Conservation (phyloP, 2,113 vertebrate species). For the Willisornis vidua region DNA sequence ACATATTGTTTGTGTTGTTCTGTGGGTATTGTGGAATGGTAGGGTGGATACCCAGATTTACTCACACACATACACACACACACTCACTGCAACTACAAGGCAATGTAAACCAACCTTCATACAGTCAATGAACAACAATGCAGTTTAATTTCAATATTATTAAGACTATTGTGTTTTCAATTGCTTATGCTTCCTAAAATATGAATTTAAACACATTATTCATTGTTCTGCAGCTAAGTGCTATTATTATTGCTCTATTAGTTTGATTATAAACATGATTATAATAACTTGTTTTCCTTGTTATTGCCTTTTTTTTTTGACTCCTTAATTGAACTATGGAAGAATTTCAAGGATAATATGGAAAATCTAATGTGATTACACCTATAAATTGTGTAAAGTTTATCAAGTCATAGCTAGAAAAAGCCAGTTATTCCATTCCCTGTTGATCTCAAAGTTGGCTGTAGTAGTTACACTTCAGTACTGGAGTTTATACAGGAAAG, state of each 20-base stretch:
- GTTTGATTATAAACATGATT: not conserved
- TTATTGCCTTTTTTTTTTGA: not conserved
- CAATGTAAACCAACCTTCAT: not conserved
- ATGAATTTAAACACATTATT: not conserved
- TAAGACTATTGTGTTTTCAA: not conserved
- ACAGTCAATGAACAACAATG: not conserved
- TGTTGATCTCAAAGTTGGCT: not conserved
- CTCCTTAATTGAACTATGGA: not conserved
- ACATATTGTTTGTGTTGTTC: not conserved
- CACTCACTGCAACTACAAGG: too few relatives aligned
- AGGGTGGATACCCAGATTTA: fast-evolving
- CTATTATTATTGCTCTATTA: not conserved
- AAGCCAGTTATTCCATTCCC: not conserved
- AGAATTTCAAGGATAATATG: not conserved
- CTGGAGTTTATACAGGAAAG: not conserved
- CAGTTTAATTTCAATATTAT: not conserved
- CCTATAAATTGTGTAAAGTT: not conserved
- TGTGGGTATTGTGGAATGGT: not conserved
- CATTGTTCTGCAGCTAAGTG: not conserved
- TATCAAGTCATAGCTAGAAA: not conserved
- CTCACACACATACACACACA: not conserved
- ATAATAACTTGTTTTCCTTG: not conserved
- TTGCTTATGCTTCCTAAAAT: not conserved
- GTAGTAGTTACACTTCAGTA: not conserved
- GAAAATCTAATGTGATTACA: not conserved